Base-by-base conservation (phyloP, 92 coral and sea anemone genomes). In the Epizoanthus scotinus region DNA sequence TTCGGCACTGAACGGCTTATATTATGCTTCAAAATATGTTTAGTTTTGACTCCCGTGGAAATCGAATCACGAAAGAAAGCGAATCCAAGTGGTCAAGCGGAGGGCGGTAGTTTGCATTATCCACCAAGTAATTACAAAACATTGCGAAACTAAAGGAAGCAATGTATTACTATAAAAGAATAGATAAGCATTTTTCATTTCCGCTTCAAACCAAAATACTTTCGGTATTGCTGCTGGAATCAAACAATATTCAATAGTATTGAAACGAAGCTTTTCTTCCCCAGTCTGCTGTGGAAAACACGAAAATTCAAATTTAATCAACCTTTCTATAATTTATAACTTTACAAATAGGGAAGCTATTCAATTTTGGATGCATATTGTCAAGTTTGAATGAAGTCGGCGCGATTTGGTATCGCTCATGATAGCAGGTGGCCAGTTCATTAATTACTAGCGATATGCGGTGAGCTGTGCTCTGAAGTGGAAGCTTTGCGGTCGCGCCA, bases 101-200 rank as follows among this genome's bases (percentile, higher is more conserved):
- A 38, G 17, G 3, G 40, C 59, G 61, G 67, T 10, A 34, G 27
- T 54, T 58, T 42, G 24, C 53, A 24, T 58, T 29, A 5, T 74
- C 60, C 7, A 74, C 24, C 38, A 8, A 60, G 61, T 59, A 20
- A 75, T 59, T 75, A 75, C 42, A 38, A 58, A 75, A 75, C 36
- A 29, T 60, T 22, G 34, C n/a, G n/a, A 34, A 22, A 40, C 69
- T 67, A 75, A 57, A 74, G 66, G 58, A 74, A 74, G 62, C 79
- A 34, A 75, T 14, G 7, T 47, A 15, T 60, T 75, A 26, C 40
- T 14, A 6, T 22, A 27, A n/a, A n/a, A 20, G 28, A 18, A 38
- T 36, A 75, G 81, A 75, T 38, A 75, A 75, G 54, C 28, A 0
- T 36, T 10, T 58, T 74, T 36, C 20, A 31, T 57, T 74, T 74